A percentile compares a stretch with the other conserved stretches of the same genome.
Conservation (phyloP, 1,140 invertebrate genomes). For the Muscidifurax raptorellus region DNA sequence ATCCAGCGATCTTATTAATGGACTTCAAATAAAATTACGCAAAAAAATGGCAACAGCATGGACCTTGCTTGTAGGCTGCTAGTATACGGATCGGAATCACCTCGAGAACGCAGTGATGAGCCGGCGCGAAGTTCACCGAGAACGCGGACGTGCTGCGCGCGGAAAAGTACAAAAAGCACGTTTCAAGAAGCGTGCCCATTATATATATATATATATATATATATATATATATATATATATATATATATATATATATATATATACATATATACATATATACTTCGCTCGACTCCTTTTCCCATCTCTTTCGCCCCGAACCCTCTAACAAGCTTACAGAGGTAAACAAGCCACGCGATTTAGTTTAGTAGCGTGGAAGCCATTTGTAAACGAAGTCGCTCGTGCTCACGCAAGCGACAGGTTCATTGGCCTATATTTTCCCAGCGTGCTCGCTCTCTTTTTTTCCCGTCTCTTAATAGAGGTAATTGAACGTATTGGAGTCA, state of each 20-base stretch:
- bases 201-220: too few species aligned
- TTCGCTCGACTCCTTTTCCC: background rate
- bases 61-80: too few species aligned
- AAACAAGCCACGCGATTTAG: conserved; percentile 51
- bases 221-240: too few species aligned
- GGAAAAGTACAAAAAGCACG: background rate
- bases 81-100: too few species aligned
- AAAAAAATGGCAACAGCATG: too few species aligned
- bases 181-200: conserved; percentile 18
- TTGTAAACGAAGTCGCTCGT: conserved; percentile 44
- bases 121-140: too few species aligned
- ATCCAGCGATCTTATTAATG: too few species aligned
- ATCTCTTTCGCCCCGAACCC: background rate
- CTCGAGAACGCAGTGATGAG: too few species aligned
- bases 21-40: too few species aligned
- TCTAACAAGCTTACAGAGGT: conserved; percentile 47
- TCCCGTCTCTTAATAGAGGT: conserved; percentile 24
- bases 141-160: too few species aligned
- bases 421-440: conserved; percentile 51
- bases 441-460: background rate
- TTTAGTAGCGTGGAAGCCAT: conserved; percentile 51
- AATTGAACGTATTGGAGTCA: conserved; percentile 32
- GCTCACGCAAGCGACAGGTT: conserved; percentile 43
- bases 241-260: too few species aligned
- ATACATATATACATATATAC: too few species aligned